Percentiles rank a stretch among this genome's conserved stretches.
Conservation (phyloP, 1,140 invertebrate species). For the Ganaspis sp. region DNA sequence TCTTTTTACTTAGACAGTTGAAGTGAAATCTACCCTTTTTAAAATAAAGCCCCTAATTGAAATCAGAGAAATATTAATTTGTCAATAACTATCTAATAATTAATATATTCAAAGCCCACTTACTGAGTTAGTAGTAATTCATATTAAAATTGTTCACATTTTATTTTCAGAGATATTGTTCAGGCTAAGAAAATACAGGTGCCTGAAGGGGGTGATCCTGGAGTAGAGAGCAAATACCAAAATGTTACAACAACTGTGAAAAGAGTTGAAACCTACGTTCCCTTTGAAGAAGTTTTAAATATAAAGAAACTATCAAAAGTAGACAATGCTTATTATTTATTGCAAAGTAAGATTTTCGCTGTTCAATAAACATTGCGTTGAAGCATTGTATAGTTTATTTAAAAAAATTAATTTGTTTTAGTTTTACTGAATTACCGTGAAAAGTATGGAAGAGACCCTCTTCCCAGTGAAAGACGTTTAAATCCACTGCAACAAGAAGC, state of each 20-base stretch:
- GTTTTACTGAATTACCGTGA: constrained; percentile 87
- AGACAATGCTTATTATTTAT: constrained; percentile 67
- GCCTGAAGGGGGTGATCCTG: constrained; percentile 56
- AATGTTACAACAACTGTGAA: constrained; percentile 75
- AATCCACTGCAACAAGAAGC: constrained; percentile 83
- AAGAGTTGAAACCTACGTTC: constrained; percentile 79
- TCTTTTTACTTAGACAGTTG: too few relatives aligned
- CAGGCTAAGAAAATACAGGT: constrained; percentile 66
- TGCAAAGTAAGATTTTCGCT: constrained; percentile 64
- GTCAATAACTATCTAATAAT: too few relatives aligned
- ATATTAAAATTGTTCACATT: constrained; percentile 31
- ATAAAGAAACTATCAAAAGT: constrained; percentile 76
- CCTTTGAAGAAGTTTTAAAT: constrained; percentile 83
- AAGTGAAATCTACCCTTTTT: too few relatives aligned
- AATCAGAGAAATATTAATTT: too few relatives aligned
- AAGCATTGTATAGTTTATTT: constrained; percentile 37
- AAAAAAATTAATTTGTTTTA: constrained; percentile 69
- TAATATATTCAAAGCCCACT: too few relatives aligned
- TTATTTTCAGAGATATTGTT: constrained; percentile 65
- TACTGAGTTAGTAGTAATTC: too few relatives aligned
- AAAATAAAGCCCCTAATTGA: too few relatives aligned
- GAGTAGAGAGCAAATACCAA: constrained; percentile 73
- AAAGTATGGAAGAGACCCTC: constrained; percentile 82
- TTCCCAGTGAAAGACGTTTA: constrained; percentile 78
- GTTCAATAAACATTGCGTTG: constrained; percentile 29